Evolutionary conservation across 2,888 invertebrate genomes (phyloP).

Genomic region (Ephialtes manifestator): DNA sequence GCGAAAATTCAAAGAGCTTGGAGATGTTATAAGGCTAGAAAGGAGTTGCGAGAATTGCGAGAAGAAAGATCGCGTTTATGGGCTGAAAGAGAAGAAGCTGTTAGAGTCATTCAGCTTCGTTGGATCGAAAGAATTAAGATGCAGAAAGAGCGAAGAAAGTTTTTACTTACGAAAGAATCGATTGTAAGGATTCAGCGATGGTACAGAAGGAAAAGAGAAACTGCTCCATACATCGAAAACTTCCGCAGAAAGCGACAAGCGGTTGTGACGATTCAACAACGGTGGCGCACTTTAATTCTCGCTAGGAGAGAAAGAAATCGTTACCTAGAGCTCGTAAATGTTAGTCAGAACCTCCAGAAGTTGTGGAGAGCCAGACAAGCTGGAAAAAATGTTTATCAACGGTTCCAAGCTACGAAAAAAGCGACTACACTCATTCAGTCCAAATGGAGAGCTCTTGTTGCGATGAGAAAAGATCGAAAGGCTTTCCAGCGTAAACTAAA

Average conservation of each 20-base stretch:
- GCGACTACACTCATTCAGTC: constrained; percentile 79
- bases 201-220: constrained; percentile 85
- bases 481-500: constrained; percentile 81
- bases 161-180: constrained; percentile 72
- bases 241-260: constrained; percentile 78
- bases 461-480: constrained; percentile 83
- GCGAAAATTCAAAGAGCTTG: constrained; percentile 81
- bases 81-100: constrained; percentile 87
- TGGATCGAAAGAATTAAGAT: constrained; percentile 86
- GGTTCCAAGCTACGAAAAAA: constrained; percentile 79
- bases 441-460: constrained; percentile 83
- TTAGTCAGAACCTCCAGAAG: constrained; percentile 86
- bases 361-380: constrained; percentile 84
- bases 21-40: constrained; percentile 73
- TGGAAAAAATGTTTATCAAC: constrained; percentile 77
- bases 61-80: constrained; percentile 64
- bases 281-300: constrained; percentile 85
- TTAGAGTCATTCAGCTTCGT: constrained; percentile 88
- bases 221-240: constrained; percentile 76
- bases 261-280: constrained; percentile 86
- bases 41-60: constrained; percentile 55
- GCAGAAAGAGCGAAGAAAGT: constrained; percentile 80
- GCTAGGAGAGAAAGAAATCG: constrained; percentile 84
- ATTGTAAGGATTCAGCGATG: constrained; percentile 87
- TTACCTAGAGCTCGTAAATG: constrained; percentile 85